A percentile compares a stretch with the other conserved stretches of the same genome.
Evolutionary conservation across 92 coral and sea anemone species (phyloP).

Genomic region (Actinernus sp.): DNA sequence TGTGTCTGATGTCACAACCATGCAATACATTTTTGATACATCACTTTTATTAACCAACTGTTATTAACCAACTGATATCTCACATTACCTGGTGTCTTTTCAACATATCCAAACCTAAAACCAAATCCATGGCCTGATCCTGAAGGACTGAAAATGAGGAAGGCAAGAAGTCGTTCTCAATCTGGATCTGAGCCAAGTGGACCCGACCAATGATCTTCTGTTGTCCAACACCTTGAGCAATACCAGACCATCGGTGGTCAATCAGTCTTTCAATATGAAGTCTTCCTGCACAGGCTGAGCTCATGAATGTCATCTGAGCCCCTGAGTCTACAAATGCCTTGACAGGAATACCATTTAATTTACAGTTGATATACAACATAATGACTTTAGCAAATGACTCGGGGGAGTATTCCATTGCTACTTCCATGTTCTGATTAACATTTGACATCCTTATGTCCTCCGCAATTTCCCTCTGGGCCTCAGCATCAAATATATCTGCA

Average conservation of each 20-base stretch:
- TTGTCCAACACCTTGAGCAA: conserved; percentile 97
- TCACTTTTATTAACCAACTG: no score
- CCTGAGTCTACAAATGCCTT: conserved; percentile 99
- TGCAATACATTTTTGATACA: no score
- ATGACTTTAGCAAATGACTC: conserved; percentile 93
- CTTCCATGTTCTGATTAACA: conserved; percentile 96
- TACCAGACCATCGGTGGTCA: conserved; percentile 97
- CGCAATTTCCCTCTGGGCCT: conserved; percentile 95
- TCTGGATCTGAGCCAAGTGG: conserved; percentile 95
- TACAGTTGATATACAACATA: conserved; percentile 93
- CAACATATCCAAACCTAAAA: conserved; percentile 94
- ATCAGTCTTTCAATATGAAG: conserved; percentile 85
- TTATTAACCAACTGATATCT: no score
- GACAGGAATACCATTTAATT: conserved; percentile 92
- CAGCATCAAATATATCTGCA: conserved; percentile 91
- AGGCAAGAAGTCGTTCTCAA: conserved; percentile 91
- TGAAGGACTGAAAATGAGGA: conserved; percentile 96
- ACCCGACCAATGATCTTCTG: conserved; percentile 98
- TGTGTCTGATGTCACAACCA: no score
- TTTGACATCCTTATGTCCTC: conserved; percentile 94
- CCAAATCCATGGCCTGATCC: conserved; percentile 95
- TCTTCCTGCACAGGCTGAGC: conserved; percentile 96
- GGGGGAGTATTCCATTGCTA: conserved; percentile 96
- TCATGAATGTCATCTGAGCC: conserved; percentile 99
- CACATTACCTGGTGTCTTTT: conserved; percentile 98